Conservation (phyloP, 2,113 vertebrate genomes). For the Neolamprologus modestus region DNA sequence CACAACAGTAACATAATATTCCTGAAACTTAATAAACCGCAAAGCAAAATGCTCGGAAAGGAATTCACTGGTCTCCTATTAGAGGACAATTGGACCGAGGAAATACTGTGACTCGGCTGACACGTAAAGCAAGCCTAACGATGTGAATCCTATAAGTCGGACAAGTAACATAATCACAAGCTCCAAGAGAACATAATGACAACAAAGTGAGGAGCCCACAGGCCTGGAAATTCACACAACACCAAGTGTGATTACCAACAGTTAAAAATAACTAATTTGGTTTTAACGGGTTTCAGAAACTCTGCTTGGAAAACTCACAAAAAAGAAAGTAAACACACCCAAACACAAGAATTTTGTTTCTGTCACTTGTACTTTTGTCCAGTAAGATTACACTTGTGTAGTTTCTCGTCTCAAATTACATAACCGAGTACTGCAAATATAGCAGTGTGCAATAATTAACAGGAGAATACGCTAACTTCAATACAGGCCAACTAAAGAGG, state of each 20-base stretch:
- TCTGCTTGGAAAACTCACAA: not conserved
- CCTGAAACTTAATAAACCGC: not conserved
- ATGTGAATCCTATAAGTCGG: not conserved
- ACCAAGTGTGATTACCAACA: not conserved
- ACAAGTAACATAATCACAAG: not conserved
- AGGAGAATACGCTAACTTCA: not conserved
- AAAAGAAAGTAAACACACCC: not conserved
- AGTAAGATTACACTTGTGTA: not conserved
- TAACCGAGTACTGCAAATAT: not conserved
- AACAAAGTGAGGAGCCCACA: not conserved
- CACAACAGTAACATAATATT: not conserved
- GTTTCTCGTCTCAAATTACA: not conserved
- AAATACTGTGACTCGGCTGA: not conserved
- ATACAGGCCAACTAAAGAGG: not conserved
- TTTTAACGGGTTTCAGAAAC: not conserved
- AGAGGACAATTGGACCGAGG: not conserved
- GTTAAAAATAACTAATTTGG: not conserved
- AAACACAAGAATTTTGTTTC: not conserved
- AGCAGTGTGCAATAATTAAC: not conserved
- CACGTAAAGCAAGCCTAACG: not conserved
- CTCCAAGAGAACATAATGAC: not conserved
- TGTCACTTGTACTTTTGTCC: not conserved
- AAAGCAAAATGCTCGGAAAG: not conserved
- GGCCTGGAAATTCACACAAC: not conserved
- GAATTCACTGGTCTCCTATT: not conserved